Conservation (phyloP, 2,113 vertebrate species). For the Strigops habroptila region DNA sequence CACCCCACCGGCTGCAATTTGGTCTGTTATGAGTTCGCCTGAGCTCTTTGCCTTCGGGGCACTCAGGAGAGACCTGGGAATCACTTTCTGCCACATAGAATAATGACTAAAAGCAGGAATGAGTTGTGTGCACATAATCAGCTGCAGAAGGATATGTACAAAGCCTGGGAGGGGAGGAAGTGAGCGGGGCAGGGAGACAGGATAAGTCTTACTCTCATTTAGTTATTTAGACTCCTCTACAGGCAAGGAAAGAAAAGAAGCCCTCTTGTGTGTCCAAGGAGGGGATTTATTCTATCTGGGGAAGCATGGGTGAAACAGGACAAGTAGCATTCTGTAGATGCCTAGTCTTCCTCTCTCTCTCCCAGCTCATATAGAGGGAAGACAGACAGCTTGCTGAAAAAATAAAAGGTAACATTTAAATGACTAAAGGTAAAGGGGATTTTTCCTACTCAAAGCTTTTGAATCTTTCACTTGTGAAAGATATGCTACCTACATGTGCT, state of each 20-base stretch:
- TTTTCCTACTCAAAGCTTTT: neutral
- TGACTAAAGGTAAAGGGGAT: neutral
- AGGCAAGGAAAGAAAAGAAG: neutral
- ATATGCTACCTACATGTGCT: neutral
- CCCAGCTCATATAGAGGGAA: neutral
- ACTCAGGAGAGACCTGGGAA: neutral
- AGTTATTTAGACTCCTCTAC: neutral
- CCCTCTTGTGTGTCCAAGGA: neutral
- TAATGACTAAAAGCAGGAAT: neutral
- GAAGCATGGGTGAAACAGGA: neutral
- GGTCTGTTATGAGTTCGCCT: neutral
- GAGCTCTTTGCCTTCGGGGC: neutral
- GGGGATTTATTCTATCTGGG: neutral
- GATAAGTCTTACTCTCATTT: neutral
- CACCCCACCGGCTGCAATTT: neutral
- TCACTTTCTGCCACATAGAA: neutral
- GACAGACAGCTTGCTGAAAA: neutral
- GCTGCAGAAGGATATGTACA: neutral
- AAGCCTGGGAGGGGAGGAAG: neutral
- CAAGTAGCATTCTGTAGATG: neutral
- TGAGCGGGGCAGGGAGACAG: neutral
- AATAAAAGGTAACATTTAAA: neutral
- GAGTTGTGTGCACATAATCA: accelerated
- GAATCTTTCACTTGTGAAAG: neutral
- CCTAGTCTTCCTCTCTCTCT: neutral